Percentiles rank a stretch among this genome's conserved stretches.
Conservation (phyloP, 2,113 vertebrate species). For the Heliornis fulica region DNA sequence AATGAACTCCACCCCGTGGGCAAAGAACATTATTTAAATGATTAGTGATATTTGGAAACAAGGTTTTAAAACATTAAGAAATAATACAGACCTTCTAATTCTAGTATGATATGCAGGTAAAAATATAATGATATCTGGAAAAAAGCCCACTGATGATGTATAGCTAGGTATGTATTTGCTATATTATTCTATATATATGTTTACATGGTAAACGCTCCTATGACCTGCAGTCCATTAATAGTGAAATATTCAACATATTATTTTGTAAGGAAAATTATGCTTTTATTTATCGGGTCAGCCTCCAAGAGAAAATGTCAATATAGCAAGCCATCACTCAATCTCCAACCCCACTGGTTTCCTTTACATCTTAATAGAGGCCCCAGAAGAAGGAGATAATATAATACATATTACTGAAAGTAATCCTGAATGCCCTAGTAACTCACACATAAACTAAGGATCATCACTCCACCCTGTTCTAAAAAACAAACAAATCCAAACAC, state of each 20-base stretch:
- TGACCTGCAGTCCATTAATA: neutral
- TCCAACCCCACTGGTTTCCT: neutral
- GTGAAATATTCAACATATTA: neutral
- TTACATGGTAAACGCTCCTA: neutral
- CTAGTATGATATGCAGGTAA: neutral
- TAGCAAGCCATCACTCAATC: neutral
- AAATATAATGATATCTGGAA: neutral
- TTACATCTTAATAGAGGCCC: neutral
- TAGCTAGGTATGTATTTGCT: neutral
- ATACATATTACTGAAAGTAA: neutral
- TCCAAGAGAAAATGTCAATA: neutral
- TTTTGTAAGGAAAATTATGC: neutral
- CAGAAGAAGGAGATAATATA: neutral
- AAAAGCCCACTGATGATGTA: neutral
- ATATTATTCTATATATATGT: neutral
- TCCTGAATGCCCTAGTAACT: neutral
- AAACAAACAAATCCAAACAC: neutral
- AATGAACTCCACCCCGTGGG: slow-evolving; percentile 50
- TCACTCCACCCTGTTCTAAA: neutral
- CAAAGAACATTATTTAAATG: slow-evolving; percentile 26
- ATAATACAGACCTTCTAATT: neutral
- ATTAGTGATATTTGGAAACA: neutral
- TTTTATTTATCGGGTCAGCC: neutral
- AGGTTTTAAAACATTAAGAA: neutral
- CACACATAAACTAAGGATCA: neutral